A percentile compares a stretch with the other conserved stretches of the same genome.
These are phyloP conservation scores for Cyprinodon diabolis DNA, from an alignment of 2,797 vertebrate genomes.

Conservation along the genomic window DNA sequence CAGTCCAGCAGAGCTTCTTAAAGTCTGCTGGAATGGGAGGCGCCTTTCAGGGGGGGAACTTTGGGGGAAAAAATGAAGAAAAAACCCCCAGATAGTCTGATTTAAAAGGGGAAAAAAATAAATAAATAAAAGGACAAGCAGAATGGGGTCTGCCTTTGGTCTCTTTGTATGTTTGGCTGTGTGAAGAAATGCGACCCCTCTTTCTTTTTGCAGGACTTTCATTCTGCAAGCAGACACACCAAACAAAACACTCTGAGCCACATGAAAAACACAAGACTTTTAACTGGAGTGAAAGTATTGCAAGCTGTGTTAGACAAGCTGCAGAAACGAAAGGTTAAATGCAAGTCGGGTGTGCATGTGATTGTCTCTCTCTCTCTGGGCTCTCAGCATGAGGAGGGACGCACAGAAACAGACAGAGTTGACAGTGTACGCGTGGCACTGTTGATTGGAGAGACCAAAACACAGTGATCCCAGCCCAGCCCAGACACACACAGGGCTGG, in stretches of 20 bases:
- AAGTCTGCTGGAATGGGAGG: not conserved
- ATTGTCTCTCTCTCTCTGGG: not conserved
- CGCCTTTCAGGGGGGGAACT: not conserved
- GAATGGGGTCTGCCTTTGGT: not conserved
- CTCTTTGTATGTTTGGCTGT: not conserved
- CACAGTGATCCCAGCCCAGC: constrained; percentile 84
- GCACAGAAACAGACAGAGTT: constrained; percentile 59
- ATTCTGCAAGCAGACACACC: constrained; percentile 18
- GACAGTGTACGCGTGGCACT: constrained; percentile 94
- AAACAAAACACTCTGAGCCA: constrained; percentile 25
- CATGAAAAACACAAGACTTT: constrained; percentile 28
- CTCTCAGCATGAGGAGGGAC: constrained; percentile 4
- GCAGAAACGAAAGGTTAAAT: constrained; percentile 30
- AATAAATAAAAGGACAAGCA: not conserved
- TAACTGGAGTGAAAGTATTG: constrained; percentile 7
- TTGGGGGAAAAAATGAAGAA: not conserved
- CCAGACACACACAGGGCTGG: constrained; percentile 47
- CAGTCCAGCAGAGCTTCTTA: not conserved
- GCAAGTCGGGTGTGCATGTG: constrained; percentile 6
- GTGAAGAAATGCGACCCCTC: not conserved
- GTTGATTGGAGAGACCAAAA: constrained; percentile 90
- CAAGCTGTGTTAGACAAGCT: constrained; percentile 14
- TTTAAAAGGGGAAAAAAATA: not conserved
- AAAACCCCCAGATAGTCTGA: not conserved
- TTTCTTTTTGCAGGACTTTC: constrained; percentile 16